Base-by-base conservation (phyloP, 2,888 invertebrate genomes). In the Deladenus siricidicola region DNA sequence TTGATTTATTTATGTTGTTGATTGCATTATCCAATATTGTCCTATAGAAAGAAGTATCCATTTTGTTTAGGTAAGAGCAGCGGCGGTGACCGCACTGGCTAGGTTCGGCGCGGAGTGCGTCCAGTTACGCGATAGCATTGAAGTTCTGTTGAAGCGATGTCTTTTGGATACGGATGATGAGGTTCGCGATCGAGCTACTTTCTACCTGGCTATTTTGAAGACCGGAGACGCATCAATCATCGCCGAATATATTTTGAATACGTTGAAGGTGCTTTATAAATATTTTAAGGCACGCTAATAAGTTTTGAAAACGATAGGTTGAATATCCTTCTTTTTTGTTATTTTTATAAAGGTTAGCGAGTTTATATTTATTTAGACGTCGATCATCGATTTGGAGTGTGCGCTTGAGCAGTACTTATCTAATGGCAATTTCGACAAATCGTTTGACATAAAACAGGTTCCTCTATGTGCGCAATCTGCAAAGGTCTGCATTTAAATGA, bases 81-180 rank as follows among this genome's bases (percentile, higher is more conserved):
- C 98, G 0, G 96, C 98, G 0, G 96, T 98, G 0, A 89, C 93
- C 0, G 93, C 98, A 0, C 85, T 99, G 72, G 92, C 96, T 0
- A 93, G 93, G 80, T 98, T 99, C 80, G 98, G 96, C 1, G 96
- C 96, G 0, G 87, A 89, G 58, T 90, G 92, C 80, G 90, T 90
- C 0, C 87, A 88, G 70, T 82, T 96, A 49, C 81, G 90, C 57
- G 86, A 86, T 10, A 93, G 93, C 78, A 89, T 99, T 58, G 83
- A 86, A 57, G 87, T 90, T 4, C 81, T 92, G 45, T 66, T 78
- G 34, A 86, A 86, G 0, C 86, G 93, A 8, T 93, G 92, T 74
- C 89, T 91, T 79, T 85, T 96, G 83, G 98, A 99, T 79, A 88
- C 89, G 0, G 98, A 99, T 79, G 98, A 99, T 80, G 98, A 99